A percentile compares a stretch with the other conserved stretches of the same genome.
phyloP scores from a whole-genome alignment of 2,113 vertebrate genomes.

The Erythrolamprus reginae region DNA sequence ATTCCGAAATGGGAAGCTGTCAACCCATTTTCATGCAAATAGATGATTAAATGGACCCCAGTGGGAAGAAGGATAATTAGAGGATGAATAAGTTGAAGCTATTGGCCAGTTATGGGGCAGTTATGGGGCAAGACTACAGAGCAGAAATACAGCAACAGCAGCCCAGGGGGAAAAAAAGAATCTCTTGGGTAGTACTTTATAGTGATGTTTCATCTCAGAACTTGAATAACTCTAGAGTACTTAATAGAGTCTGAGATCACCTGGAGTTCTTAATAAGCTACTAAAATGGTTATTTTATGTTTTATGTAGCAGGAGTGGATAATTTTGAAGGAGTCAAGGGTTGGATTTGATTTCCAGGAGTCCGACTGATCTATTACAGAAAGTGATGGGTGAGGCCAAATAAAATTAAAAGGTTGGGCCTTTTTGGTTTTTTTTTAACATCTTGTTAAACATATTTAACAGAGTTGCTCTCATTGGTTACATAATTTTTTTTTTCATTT shows the following conservation, averaged over 20 bases:
- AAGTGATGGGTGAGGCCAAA: neutral
- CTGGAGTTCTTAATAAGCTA: neutral
- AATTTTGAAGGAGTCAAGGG: neutral
- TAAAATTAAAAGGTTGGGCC: neutral
- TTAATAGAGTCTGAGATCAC: neutral
- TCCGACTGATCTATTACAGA: neutral
- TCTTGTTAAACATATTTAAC: neutral
- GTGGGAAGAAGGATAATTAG: neutral
- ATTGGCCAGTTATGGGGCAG: accelerated
- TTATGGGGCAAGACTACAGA: neutral
- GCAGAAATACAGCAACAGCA: neutral
- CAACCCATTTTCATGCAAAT: constrained; percentile 11
- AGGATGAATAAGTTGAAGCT: neutral
- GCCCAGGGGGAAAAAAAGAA: neutral
- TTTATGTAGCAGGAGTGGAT: neutral
- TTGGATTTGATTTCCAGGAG: neutral
- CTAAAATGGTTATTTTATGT: neutral
- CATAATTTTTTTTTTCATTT: neutral
- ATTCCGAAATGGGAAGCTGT: neutral
- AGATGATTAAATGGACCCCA: neutral
- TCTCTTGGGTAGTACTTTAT: neutral
- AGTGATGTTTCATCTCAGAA: neutral
- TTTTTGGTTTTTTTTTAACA: neutral
- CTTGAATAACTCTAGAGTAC: neutral
- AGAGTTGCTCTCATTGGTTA: neutral